Evolutionary conservation across 2,113 vertebrate species (phyloP), one percentile per base, ranked within the genome.

Genomic region (Siphamia tubifer): DNA sequence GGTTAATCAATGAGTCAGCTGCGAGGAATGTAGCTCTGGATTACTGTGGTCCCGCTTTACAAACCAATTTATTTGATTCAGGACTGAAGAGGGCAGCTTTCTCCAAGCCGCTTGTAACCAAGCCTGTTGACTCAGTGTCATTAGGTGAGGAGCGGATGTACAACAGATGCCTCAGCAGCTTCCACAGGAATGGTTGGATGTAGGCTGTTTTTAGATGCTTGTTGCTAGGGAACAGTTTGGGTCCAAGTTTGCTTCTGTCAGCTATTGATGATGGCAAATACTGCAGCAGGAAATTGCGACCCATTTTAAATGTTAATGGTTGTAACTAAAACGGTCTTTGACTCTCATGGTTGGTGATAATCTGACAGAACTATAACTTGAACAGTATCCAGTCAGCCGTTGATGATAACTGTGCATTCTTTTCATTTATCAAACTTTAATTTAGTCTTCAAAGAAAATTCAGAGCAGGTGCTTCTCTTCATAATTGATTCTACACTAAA

Each of bases 1-100:
- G 21, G 48, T 43, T 74, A 69, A 77, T 83, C 81, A 48, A 28
- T 54, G 43, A 64, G 44, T 54, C 72, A 63, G 44, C 62, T 63
- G 24, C 19, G 16, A 36, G 35, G 70, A 40, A 34, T 4, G 51
- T 3, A 35, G 49, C 21, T 25, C 17, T 0, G 16, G 49, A 68
- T 72, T 71, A 57, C 11, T 4, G 6, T 23, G 23, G 8, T 6
- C 23, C 39, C 1, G 1, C 25, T 44, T 68, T 60, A 44, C 20
- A 44, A 57, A 60, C 24, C 28, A 21, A 39, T 39, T 69, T 31
- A 2, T 49, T 31, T 53, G 16, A 55, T 51, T 54, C 28, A 52
- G 30, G 51, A 42, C 21, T 35, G 25, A 24, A 42, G 49, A 39
- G 51, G 34, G 17, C 34, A 36, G 51, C 17, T 15, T 49, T 27